Evolutionary conservation across 2,113 vertebrate species (phyloP).

Genomic region (Rhinichthys klamathensis): DNA sequence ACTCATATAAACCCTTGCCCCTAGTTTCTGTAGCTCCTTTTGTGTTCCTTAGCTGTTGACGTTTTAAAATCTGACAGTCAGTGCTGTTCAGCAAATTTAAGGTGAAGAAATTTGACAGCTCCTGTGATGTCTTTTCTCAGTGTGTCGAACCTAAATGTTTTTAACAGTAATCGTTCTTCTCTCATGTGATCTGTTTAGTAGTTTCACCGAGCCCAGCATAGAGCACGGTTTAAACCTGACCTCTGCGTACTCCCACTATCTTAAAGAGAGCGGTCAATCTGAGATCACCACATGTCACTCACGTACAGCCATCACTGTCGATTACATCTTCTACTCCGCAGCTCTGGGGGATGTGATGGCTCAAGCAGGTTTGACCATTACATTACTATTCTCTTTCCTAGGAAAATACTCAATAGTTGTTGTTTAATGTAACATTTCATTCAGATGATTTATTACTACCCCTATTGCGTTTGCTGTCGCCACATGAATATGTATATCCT

Average conservation of each 20-base stretch:
- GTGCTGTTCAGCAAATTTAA: not conserved
- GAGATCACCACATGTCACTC: constrained; percentile 96
- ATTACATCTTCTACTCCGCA: constrained; percentile 94
- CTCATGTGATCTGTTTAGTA: constrained; percentile 13
- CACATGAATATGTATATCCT: constrained; percentile 28
- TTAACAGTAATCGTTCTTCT: not conserved
- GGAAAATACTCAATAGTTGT: not conserved
- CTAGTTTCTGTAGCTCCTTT: not conserved
- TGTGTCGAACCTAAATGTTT: not conserved
- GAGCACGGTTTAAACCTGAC: constrained; percentile 84
- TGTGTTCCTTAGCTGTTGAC: not conserved
- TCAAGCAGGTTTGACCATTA: constrained; percentile 71
- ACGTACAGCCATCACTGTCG: constrained; percentile 87
- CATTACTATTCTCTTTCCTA: not conserved
- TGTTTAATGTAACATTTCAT: not conserved
- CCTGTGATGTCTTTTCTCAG: not conserved
- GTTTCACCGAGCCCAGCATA: constrained; percentile 73
- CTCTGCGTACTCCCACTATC: constrained; percentile 87
- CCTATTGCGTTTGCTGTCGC: not conserved
- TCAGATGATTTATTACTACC: not conserved
- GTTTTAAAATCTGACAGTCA: not conserved
- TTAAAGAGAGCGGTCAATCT: constrained; percentile 78
- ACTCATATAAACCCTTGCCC: not conserved
- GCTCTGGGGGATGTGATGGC: constrained; percentile 57
- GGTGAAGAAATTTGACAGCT: not conserved